These are phyloP conservation scores for Tachystola acroxantha DNA, from an alignment of 2,888 invertebrate genomes.

Conservation along the genomic window DNA sequence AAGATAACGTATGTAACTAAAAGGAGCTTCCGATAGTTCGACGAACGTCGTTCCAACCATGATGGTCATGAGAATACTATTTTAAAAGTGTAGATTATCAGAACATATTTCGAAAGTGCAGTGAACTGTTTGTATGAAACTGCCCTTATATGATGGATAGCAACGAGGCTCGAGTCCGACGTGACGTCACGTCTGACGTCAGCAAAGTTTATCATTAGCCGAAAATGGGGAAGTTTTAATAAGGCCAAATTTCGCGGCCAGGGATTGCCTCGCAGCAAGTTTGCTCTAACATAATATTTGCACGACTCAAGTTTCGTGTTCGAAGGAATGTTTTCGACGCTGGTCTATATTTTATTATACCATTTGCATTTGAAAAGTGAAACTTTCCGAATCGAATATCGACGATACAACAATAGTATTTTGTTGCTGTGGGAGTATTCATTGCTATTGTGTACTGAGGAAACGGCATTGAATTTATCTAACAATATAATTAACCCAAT, in stretches of 20 bases:
- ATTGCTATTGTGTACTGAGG: neutral
- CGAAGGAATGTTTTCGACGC: neutral
- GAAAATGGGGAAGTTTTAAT: slow-evolving; percentile 8
- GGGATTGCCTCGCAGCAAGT: neutral
- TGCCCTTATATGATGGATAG: too few relatives aligned
- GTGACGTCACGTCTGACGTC: too few relatives aligned
- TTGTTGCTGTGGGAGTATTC: too few relatives aligned
- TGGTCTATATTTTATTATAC: neutral
- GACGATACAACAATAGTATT: neutral
- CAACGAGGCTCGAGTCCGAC: too few relatives aligned
- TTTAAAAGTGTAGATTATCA: too few relatives aligned
- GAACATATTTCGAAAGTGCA: too few relatives aligned
- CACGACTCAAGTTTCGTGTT: neutral
- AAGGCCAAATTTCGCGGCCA: slow-evolving; percentile 1
- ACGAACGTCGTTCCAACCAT: too few relatives aligned
- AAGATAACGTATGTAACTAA: too few relatives aligned
- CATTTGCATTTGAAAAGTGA: neutral
- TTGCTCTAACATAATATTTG: slow-evolving; percentile 1
- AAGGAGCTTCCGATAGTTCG: too few relatives aligned
- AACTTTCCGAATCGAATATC: neutral
- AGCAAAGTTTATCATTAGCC: slow-evolving; percentile 7
- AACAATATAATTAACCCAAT: too few relatives aligned
- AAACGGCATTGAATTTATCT: neutral
- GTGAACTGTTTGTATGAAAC: too few relatives aligned
- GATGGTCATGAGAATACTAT: too few relatives aligned